These are phyloP conservation scores for Ophion slaviceki DNA, from an alignment of 2,888 invertebrate genomes.

Conservation along the genomic window DNA sequence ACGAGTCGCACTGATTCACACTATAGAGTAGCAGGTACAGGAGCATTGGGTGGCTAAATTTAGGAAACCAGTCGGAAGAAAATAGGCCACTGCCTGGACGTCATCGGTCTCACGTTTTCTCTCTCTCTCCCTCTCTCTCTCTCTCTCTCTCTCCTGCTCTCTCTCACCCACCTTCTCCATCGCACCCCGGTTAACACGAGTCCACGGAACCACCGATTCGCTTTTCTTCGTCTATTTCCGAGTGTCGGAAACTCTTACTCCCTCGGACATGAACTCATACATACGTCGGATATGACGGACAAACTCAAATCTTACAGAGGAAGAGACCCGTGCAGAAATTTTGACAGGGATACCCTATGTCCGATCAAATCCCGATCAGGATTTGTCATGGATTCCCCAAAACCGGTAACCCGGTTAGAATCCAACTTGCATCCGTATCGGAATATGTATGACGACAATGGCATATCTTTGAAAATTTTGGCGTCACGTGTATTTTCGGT, in stretches of 20 bases:
- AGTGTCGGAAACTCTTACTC: conserved; percentile 69
- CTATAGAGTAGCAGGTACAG: conserved; percentile 68
- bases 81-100: conserved; percentile 81
- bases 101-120: conserved; percentile 67
- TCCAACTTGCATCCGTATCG: too few relatives aligned
- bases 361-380: too few relatives aligned
- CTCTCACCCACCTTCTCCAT: neutral
- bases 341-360: too few relatives aligned
- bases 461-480: too few relatives aligned
- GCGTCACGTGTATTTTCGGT: too few relatives aligned
- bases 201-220: conserved; percentile 74
- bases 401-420: too few relatives aligned
- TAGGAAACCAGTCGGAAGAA: conserved; percentile 74
- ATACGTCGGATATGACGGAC: neutral
- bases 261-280: conserved; percentile 7
- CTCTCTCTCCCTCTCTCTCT: conserved; percentile 11
- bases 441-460: too few relatives aligned
- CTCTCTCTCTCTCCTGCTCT: neutral
- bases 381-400: too few relatives aligned
- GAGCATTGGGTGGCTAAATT: conserved; percentile 76
- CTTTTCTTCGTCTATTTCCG: conserved; percentile 81
- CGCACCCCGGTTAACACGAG: conserved; percentile 18
- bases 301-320: neutral
- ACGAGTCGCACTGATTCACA: conserved; percentile 76
- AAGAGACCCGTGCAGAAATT: too few relatives aligned